Evolutionary conservation across 2,888 invertebrate species (phyloP).

Genomic region (Tetragnatha montana): DNA sequence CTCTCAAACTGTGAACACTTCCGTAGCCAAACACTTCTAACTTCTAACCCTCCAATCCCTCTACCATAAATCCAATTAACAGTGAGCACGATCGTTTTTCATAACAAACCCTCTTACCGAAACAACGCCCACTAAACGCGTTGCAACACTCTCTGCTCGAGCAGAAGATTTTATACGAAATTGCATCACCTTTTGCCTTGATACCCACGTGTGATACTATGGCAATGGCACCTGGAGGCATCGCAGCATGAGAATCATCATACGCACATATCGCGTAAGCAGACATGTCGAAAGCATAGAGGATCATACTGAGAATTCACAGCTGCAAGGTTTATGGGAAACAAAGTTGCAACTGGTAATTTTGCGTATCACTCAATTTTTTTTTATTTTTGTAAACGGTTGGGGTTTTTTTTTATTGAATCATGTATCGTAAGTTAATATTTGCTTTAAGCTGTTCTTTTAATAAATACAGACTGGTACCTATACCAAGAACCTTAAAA

Average conservation of each 20-base stretch:
- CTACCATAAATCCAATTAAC: conserved; percentile 11
- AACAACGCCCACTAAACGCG: conserved; percentile 18
- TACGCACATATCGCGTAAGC: neutral
- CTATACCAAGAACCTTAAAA: no score
- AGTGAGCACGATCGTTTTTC: conserved; percentile 7
- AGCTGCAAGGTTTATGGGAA: neutral
- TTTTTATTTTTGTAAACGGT: no score
- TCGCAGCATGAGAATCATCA: conserved; percentile 29
- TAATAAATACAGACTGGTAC: no score
- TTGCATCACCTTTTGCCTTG: conserved; percentile 7
- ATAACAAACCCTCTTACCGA: conserved; percentile 12
- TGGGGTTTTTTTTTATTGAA: no score
- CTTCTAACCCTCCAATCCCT: neutral
- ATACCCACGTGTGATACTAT: conserved; percentile 21
- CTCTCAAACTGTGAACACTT: neutral
- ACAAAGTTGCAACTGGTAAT: neutral
- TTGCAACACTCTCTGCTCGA: conserved; percentile 7
- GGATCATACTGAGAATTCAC: neutral
- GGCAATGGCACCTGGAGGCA: conserved; percentile 2
- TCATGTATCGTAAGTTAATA: no score
- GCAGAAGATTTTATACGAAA: neutral
- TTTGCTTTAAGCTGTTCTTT: no score
- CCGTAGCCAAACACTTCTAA: neutral
- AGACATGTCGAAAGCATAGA: neutral
- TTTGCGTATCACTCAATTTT: neutral